phyloP scores from a whole-genome alignment of 2,113 vertebrate species.

The Ictalurus punctatus region DNA sequence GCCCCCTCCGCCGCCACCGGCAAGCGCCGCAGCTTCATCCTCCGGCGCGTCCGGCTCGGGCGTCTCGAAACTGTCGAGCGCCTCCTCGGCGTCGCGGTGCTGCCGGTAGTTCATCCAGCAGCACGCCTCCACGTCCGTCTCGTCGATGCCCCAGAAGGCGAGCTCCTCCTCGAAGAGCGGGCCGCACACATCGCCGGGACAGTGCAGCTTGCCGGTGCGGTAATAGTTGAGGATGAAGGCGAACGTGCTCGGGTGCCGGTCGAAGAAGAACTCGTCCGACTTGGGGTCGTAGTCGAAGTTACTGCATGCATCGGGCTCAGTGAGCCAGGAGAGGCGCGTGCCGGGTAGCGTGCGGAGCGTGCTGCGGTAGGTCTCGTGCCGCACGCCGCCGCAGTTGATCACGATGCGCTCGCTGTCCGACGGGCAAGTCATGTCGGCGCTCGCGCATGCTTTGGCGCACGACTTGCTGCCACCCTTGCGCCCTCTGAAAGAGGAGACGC shows the following conservation, averaged over 20 bases:
- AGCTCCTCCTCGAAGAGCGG: constrained; percentile 98
- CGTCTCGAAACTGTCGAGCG: constrained; percentile 92
- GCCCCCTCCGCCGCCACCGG: constrained; percentile 65
- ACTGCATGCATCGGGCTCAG: constrained; percentile 89
- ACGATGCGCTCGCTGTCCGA: constrained; percentile 98
- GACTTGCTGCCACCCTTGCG: constrained; percentile 91
- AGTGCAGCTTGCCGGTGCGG: constrained; percentile 96
- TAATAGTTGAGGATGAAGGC: constrained; percentile 98
- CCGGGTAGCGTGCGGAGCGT: constrained; percentile 93
- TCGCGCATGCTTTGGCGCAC: constrained; percentile 95
- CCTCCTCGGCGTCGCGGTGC: constrained; percentile 94
- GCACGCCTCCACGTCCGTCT: constrained; percentile 97
- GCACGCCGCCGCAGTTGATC: constrained; percentile 94
- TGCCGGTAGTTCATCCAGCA: constrained; percentile 99
- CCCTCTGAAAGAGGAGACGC: constrained; percentile 90
- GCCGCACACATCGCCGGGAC: constrained; percentile 93
- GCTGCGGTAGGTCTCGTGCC: constrained; percentile 98
- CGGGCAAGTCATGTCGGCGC: constrained; percentile 97
- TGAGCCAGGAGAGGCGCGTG: constrained; percentile 93
- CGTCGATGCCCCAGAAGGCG: constrained; percentile 96
- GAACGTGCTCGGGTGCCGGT: constrained; percentile 94
- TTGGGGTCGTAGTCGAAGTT: constrained; percentile 86
- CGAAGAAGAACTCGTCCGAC: constrained; percentile 94
- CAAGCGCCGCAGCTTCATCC: constrained; percentile 79
- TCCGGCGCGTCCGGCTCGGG: constrained; percentile 78